Base-by-base conservation (phyloP, 2,888 invertebrate genomes). In the Caenorhabditis sp. region DNA sequence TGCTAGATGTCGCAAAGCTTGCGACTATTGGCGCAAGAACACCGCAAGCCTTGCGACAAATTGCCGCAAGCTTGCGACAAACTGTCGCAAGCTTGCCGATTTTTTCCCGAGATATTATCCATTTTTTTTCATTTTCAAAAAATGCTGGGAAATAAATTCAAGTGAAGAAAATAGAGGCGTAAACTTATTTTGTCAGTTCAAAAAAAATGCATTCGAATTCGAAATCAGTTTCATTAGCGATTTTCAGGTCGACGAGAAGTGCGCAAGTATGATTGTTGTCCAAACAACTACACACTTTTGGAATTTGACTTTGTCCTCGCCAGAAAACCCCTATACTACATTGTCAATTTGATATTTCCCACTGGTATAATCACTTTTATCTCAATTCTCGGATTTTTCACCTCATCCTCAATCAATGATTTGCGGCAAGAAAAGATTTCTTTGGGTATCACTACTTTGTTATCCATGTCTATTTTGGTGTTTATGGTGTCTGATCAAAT, bases 391-490 rank as follows among this genome's bases (percentile, higher is more conserved):
- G 88, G 88, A 31, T 89, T 89, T 83, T 89, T 89, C 87, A 89
- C 89, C 79, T 87, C 89, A 8, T 89, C 89, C 1, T 88, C 88
- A 54, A 86, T 84, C 4, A 88, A 87, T 67, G 89, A 89, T 27
- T 85, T 85, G 52, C 59, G 86, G 60, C 85, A 83, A 54, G 85
- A 85, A 63, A 86, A 86, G 70, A 86, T 87, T 67, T 87, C 85
- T 68, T 69, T 87, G n/a, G 87, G 85, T 49, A 82, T 82, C 62
- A 82, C 82, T 1, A 82, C 82, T 0, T 77, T 85, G 27, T 81
- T 90, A 67, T 89, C 90, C 10, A 89, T 90, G 85, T 89, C 89
- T 7, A 89, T 90, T 63, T 87, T 90, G 78, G 89, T 90, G 89
- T 81, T 90, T 63, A 88, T 90, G 76, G 89, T 90, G 1, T 89